Base-by-base conservation (phyloP, 2,797 vertebrate genomes). In the Acrossocheilus fasciatus region DNA sequence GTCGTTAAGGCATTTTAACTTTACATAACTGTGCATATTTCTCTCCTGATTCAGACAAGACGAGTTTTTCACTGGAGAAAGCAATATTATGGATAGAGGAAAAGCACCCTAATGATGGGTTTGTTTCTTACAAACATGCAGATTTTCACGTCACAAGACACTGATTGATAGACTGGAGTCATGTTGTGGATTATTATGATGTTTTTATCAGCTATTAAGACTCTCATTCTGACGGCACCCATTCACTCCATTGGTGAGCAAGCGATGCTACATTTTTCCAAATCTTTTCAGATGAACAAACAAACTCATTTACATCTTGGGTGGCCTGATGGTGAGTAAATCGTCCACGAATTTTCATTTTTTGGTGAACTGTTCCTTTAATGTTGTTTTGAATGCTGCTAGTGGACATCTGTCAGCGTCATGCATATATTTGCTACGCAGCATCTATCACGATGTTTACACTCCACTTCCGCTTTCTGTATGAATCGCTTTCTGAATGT, bases 401-500 rank as follows among this genome's bases (percentile, higher is more conserved):
- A 36, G 64, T 36, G 64, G 64, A 68, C 45, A 39, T 45, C 41
- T 68, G n/a, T 62, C 59, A 47, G 62, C 15, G 1, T 41, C 78
- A 30, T n/a, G 4, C 75, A n/a, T 7, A 34, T 69, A 81, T 82
- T 72, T 70, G 30, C 52, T 54, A 72, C 8, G 15, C 45, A 68
- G 57, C 73, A 77, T 77, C 83, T 62, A 47, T 74, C 52, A 8
- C 1, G 17, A 77, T 77, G 83, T 84, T 84, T 76, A 68, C 59
- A 76, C 20, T 84, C 34, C 45, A 54, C 15, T 68, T 76, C 43
- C 36, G 59, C 73, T 84, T 52, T 50, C 52, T 20, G 30, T 66
- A 20, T 36, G 14, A 50, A 66, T 76, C 30, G 6, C 30, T 36
- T 84, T 52, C 57, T 83, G 72, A 84, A 76, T 66, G 82, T 68